phyloP scores from a whole-genome alignment of 1,140 invertebrate species.

The Sminthurinus signatus region DNA sequence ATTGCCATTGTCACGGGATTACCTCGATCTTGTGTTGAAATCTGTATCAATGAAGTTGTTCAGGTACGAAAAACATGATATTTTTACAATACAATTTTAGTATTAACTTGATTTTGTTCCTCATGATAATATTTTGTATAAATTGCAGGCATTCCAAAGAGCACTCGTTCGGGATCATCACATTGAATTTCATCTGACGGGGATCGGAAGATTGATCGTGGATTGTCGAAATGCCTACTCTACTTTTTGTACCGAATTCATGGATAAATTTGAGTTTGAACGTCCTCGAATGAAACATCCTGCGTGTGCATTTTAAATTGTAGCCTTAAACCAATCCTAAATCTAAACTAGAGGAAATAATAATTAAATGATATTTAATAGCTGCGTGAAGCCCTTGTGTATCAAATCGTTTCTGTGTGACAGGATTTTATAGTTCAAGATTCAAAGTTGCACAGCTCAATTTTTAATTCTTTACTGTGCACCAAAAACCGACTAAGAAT shows the following conservation, averaged over 20 bases:
- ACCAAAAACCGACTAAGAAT: too few species aligned
- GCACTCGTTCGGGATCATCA: not conserved
- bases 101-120: not conserved
- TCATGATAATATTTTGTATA: too few species aligned
- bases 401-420: too few species aligned
- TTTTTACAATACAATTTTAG: not conserved
- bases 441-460: too few species aligned
- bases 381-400: too few species aligned
- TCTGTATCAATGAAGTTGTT: conserved; percentile 33
- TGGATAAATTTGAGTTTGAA: conserved; percentile 7
- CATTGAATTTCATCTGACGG: conserved; percentile 1
- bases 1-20: conserved; percentile 20
- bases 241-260: conserved; percentile 1
- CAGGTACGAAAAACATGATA: conserved; percentile 15
- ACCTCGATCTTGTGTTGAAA: conserved; percentile 21
- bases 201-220: conserved; percentile 1
- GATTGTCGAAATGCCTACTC: not conserved
- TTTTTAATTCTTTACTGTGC: too few species aligned
- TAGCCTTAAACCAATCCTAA: too few species aligned
- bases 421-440: too few species aligned
- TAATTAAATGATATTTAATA: too few species aligned
- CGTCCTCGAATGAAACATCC: not conserved
- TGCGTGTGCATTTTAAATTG: not conserved
- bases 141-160: not conserved
- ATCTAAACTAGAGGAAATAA: too few species aligned